Evolutionary conservation across 1,140 invertebrate species (phyloP).

Genomic region (Gonatopus flavifemur): DNA sequence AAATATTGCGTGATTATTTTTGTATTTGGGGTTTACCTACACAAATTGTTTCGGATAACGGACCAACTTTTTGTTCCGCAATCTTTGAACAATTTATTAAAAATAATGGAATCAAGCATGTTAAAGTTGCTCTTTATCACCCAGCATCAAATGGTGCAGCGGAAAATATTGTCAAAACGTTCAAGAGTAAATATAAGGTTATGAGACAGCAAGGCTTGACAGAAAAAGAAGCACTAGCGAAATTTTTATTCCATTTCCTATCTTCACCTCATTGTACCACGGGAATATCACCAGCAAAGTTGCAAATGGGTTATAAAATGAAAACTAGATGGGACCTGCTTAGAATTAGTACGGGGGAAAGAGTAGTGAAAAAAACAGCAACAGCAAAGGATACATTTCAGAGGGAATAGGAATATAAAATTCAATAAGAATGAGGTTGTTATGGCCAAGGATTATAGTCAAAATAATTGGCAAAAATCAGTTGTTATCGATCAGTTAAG

Average conservation of each 20-base stretch:
- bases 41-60: slow-evolving; percentile 25
- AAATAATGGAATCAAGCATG: slow-evolving; percentile 16
- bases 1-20: slow-evolving; percentile 26
- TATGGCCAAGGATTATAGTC: no score
- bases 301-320: not conserved
- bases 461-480: no score
- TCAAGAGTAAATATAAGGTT: slow-evolving; percentile 20
- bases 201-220: not conserved
- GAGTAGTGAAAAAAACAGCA: no score
- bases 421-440: no score
- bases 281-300: not conserved
- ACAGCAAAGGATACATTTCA: no score
- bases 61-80: slow-evolving; percentile 8
- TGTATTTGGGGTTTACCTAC: slow-evolving; percentile 22
- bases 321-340: not conserved
- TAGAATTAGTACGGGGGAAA: no score
- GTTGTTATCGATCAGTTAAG: no score
- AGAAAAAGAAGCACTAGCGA: slow-evolving; percentile 4
- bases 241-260: not conserved
- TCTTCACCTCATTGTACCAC: not conserved
- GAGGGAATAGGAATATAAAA: no score
- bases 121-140: slow-evolving; percentile 17
- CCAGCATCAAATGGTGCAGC: slow-evolving; percentile 19
- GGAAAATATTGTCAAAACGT: slow-evolving; percentile 18
- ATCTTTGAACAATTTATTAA: slow-evolving; percentile 9